A percentile compares a stretch with the other conserved stretches of the same genome.
These are phyloP conservation scores for Pterocles burchelli DNA, from an alignment of 2,113 vertebrate species.

Conservation along the genomic window DNA sequence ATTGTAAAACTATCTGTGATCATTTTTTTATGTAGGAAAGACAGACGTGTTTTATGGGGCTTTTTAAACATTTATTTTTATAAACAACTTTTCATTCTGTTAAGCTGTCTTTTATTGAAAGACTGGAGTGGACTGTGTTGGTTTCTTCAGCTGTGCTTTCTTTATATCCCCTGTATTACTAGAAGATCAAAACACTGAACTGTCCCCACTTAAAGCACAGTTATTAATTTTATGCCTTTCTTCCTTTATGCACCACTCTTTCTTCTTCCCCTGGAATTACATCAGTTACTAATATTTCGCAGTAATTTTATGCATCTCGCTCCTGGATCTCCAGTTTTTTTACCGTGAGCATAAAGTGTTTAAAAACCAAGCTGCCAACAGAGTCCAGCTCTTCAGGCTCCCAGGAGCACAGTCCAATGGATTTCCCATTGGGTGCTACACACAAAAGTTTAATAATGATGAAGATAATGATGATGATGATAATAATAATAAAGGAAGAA, in stretches of 20 bases:
- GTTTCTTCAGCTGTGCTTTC: not conserved
- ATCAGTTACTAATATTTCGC: not conserved
- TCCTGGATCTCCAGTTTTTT: not conserved
- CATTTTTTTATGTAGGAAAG: not conserved
- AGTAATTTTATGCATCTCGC: not conserved
- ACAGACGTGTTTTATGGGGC: not conserved
- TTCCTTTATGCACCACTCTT: not conserved
- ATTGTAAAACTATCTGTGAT: not conserved
- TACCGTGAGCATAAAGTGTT: not conserved
- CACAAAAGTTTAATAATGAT: not conserved
- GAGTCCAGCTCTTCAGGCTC: not conserved
- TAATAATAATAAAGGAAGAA: not conserved
- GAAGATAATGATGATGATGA: not conserved
- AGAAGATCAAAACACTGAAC: not conserved
- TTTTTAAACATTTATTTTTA: not conserved
- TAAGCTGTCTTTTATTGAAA: not conserved
- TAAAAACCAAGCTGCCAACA: not conserved
- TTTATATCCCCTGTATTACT: not conserved
- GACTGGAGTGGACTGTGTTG: not conserved
- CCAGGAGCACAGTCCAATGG: not conserved
- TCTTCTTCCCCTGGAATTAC: not conserved
- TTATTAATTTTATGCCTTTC: not conserved
- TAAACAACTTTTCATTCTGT: not conserved
- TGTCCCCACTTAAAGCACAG: not conserved
- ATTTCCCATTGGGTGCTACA: not conserved